Evolutionary conservation across 2,888 invertebrate species (phyloP).

Genomic region (Entomobrya proxima): DNA sequence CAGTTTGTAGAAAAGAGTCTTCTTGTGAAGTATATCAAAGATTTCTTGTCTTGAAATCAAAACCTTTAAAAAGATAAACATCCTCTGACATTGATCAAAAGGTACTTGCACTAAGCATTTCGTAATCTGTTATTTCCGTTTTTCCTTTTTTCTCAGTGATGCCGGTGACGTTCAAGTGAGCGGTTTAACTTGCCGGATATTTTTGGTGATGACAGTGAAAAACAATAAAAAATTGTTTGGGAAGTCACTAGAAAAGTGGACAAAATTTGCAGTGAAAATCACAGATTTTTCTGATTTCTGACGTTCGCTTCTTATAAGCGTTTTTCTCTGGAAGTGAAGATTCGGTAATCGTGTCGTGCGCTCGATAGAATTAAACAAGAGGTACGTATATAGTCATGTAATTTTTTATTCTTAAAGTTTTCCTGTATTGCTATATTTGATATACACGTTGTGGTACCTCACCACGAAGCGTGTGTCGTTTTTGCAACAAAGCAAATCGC

Average conservation of each 20-base stretch:
- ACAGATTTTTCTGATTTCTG: slow-evolving; percentile 30
- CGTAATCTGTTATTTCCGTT: not conserved
- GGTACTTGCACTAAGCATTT: not conserved
- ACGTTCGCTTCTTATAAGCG: not conserved
- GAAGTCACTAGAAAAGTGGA: not conserved
- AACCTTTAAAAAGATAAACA: not conserved
- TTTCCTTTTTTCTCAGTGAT: not conserved
- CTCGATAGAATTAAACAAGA: not conserved
- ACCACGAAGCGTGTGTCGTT: slow-evolving; percentile 2
- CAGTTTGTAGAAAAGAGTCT: slow-evolving; percentile 9
- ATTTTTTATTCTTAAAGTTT: not conserved
- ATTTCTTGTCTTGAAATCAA: not conserved
- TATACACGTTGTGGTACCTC: slow-evolving; percentile 6
- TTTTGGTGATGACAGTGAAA: not conserved
- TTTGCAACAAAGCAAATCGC: slow-evolving; percentile 9
- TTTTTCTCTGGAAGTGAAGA: slow-evolving; percentile 17
- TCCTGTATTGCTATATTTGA: not conserved
- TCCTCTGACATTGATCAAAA: not conserved
- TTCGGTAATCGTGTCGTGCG: slow-evolving; percentile 1
- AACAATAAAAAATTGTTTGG: not conserved
- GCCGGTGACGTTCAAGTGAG: not conserved
- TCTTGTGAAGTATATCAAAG: not conserved
- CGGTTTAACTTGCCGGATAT: not conserved
- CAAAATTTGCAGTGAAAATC: not conserved
- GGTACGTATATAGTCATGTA: slow-evolving; percentile 3